phyloP scores from a whole-genome alignment of 2,888 invertebrate genomes.

The Diarsia rubi region DNA sequence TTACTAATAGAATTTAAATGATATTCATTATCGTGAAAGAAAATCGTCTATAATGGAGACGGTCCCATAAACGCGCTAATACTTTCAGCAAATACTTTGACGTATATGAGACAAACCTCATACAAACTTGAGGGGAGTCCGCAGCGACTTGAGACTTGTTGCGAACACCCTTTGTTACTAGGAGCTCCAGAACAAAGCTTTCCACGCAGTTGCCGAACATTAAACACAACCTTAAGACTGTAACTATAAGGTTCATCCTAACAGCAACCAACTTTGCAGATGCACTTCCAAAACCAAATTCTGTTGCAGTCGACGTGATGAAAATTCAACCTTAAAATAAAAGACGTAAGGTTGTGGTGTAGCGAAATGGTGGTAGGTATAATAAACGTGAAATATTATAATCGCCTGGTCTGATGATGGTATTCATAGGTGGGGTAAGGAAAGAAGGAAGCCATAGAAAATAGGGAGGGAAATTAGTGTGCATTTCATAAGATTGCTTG shows the following conservation, averaged over 20 bases:
- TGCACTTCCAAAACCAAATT: constrained; percentile 45
- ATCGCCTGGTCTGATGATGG: constrained; percentile 86
- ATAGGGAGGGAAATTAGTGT: constrained; percentile 80
- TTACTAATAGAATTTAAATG: not conserved
- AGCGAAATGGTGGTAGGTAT: constrained; percentile 12
- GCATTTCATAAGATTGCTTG: constrained; percentile 76
- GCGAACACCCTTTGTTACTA: constrained; percentile 81
- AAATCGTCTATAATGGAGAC: constrained; percentile 53
- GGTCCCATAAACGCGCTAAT: constrained; percentile 74
- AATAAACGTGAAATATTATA: constrained; percentile 87
- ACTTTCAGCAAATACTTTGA: constrained; percentile 86
- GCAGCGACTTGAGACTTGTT: constrained; percentile 83
- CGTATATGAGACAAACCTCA: constrained; percentile 83
- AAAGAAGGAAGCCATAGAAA: constrained; percentile 82
- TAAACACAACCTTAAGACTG: constrained; percentile 37
- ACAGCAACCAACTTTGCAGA: constrained; percentile 24
- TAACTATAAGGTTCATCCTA: not conserved
- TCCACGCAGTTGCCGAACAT: constrained; percentile 4
- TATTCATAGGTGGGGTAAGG: constrained; percentile 85
- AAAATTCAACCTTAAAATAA: constrained; percentile 39
- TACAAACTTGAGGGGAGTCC: constrained; percentile 79
- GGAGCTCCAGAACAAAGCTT: constrained; percentile 66
- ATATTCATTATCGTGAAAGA: not conserved
- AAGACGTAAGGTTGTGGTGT: constrained; percentile 37
- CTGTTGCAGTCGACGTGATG: not conserved